Evolutionary conservation across 2,888 invertebrate species (phyloP).

Genomic region (Dendrolimus houi): DNA sequence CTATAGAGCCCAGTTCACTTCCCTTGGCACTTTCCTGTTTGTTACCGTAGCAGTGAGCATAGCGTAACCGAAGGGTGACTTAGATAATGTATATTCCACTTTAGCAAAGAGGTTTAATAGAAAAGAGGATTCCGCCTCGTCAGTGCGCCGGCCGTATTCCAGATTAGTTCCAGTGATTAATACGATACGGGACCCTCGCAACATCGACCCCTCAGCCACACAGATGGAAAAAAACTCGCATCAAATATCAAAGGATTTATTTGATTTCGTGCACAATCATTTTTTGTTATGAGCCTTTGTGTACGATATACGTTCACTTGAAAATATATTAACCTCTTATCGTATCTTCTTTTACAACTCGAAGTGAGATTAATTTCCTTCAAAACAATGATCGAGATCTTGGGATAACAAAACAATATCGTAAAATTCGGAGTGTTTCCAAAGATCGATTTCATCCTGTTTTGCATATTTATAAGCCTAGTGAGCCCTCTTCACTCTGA

Average conservation of each 20-base stretch:
- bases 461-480: no score
- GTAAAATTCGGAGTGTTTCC: no score
- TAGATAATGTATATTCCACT: neutral
- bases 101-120: conserved; percentile 33
- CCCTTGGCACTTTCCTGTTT: no score
- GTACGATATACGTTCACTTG: conserved; percentile 14
- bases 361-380: no score
- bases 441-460: no score
- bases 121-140: conserved; percentile 40
- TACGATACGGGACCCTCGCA: conserved; percentile 19
- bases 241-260: conserved; percentile 24
- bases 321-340: conserved; percentile 8
- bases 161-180: conserved; percentile 37
- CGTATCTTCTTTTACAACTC: no score
- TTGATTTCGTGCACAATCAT: conserved; percentile 18
- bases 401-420: no score
- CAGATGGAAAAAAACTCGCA: conserved; percentile 22
- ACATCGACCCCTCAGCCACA: conserved; percentile 21
- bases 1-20: no score
- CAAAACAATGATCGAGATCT: no score
- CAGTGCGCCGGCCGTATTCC: conserved; percentile 33
- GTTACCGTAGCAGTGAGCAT: no score
- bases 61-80: no score
- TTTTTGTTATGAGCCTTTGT: conserved; percentile 17
- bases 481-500: no score